Evolutionary conservation across 2,113 vertebrate species (phyloP).

Genomic region (Anolis sagrei): DNA sequence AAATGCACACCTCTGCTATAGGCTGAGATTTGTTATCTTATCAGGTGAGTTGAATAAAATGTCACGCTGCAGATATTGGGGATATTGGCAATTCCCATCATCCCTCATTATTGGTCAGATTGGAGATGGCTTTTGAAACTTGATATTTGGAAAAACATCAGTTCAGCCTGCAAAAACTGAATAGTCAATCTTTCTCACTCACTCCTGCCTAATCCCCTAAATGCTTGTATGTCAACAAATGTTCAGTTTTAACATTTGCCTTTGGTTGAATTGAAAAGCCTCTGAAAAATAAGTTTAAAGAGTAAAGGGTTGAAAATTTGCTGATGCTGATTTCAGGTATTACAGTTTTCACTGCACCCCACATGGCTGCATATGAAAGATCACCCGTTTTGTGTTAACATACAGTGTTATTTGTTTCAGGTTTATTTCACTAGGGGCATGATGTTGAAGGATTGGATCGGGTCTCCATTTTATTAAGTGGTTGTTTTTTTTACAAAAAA

Average conservation of each 20-base stretch:
- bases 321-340: no score
- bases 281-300: neutral
- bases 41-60: no score
- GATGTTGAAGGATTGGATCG: no score
- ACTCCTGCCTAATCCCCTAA: neutral
- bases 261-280: neutral
- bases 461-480: no score
- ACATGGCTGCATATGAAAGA: no score
- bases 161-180: neutral
- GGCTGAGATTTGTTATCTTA: no score
- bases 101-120: neutral
- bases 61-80: neutral
- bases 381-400: no score
- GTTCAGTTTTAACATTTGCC: neutral
- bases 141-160: neutral
- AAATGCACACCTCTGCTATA: no score
- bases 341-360: no score
- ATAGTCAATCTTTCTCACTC: neutral
- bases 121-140: neutral
- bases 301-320: neutral
- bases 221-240: neutral
- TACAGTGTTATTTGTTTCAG: no score
- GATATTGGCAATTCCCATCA: neutral
- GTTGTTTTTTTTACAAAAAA: no score
- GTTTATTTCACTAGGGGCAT: no score